Evolutionary conservation across 2,888 invertebrate species (phyloP).

Genomic region (Plagodis dolabraria): DNA sequence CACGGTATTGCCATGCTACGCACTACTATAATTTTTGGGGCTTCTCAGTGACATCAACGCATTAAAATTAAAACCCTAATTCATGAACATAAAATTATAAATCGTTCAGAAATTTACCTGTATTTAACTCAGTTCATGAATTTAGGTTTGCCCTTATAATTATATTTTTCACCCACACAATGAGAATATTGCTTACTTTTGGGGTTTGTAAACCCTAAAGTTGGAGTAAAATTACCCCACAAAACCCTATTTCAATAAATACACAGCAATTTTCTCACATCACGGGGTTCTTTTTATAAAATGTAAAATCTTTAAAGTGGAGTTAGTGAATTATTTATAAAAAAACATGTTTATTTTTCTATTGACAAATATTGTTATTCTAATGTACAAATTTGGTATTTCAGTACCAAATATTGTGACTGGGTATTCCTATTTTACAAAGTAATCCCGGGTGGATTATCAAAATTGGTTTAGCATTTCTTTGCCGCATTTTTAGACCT

Average conservation of each 20-base stretch:
- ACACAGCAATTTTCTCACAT: slow-evolving; percentile 28
- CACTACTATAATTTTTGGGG: background rate
- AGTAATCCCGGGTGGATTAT: too few relatives aligned
- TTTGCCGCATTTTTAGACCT: background rate
- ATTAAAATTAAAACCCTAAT: slow-evolving; percentile 5
- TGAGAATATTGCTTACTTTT: slow-evolving; percentile 31
- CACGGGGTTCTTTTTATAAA: slow-evolving; percentile 4
- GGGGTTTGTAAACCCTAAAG: slow-evolving; percentile 3
- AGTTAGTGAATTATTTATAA: slow-evolving; percentile 22
- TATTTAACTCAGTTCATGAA: slow-evolving; percentile 20
- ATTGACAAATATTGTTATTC: slow-evolving; percentile 18
- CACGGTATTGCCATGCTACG: too few relatives aligned
- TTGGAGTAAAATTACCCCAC: slow-evolving; percentile 8
- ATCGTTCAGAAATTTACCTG: slow-evolving; percentile 10
- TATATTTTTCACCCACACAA: slow-evolving; percentile 17
- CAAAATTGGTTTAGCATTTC: too few relatives aligned
- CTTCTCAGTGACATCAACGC: slow-evolving; percentile 19
- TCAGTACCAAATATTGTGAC: slow-evolving; percentile 4
- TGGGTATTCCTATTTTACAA: slow-evolving; percentile 4
- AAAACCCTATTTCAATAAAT: slow-evolving; percentile 19
- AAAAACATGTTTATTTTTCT: slow-evolving; percentile 10
- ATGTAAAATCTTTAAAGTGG: slow-evolving; percentile 21
- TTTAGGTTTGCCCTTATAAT: slow-evolving; percentile 18
- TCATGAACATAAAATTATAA: slow-evolving; percentile 14
- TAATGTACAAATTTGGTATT: slow-evolving; percentile 17